These are phyloP conservation scores for Papilio protenor DNA, from an alignment of 2,888 invertebrate species.

Conservation along the genomic window DNA sequence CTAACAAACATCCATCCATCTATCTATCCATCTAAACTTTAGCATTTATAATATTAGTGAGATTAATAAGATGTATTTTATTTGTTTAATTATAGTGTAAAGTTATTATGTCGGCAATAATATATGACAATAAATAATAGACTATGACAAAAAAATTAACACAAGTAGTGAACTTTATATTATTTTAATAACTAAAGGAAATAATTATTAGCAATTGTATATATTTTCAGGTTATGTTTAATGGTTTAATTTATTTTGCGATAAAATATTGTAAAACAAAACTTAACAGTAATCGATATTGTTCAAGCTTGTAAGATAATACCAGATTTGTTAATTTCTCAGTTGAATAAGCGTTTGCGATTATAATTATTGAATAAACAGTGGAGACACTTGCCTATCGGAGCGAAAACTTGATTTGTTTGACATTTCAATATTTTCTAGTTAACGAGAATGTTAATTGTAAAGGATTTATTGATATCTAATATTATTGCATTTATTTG, in stretches of 20 bases:
- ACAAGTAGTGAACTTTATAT: too few relatives aligned
- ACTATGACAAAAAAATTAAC: not conserved
- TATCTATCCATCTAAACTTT: too few relatives aligned
- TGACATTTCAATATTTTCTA: conserved; percentile 13
- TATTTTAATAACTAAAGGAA: too few relatives aligned
- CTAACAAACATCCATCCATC: too few relatives aligned
- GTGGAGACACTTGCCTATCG: conserved; percentile 8
- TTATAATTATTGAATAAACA: conserved; percentile 1
- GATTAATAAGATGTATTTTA: too few relatives aligned
- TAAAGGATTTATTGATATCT: conserved; percentile 1
- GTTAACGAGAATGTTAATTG: not conserved
- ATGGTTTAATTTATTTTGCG: not conserved
- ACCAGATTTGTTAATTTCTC: conserved; percentile 6
- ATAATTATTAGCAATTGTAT: too few relatives aligned
- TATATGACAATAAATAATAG: not conserved
- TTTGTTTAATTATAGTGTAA: not conserved
- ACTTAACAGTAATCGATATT: not conserved
- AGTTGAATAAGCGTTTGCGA: conserved; percentile 9
- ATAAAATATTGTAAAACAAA: not conserved
- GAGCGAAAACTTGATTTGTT: conserved; percentile 13
- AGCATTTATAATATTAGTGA: too few relatives aligned
- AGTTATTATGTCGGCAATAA: not conserved
- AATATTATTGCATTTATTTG: not conserved
- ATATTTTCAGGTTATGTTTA: not conserved
- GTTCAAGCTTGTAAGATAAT: conserved; percentile 1